Evolutionary conservation across 2,888 invertebrate species (phyloP), one percentile per base, ranked within the genome.

Genomic region (Acanthoscelides obtectus): DNA sequence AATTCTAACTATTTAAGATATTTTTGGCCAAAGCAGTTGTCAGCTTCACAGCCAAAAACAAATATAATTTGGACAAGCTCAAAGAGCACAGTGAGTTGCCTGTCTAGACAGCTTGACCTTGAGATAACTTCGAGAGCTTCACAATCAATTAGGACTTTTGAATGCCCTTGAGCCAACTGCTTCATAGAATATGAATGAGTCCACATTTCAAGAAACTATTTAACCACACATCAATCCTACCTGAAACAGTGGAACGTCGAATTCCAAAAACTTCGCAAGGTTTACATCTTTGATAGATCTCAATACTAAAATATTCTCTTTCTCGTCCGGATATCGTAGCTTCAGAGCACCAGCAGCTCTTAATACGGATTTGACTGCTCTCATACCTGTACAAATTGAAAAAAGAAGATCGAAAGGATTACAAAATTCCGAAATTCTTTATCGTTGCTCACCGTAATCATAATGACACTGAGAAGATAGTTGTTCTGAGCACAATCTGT

Each of bases 221-320:
- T n/a, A 21, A 27, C 45, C 21, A n/a, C n/a, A n/a, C 21, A n/a
- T 3, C 20, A 20, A 68, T 76, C 79, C 80, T 81, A 90, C 91
- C 88, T 94, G 90, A 81, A 98, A 97, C 4, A 98, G 86, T 0
- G 96, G 96, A 22, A 97, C 90, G 81, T 95, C 95, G 77, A 94
- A 96, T 69, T 92, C 92, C 73, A 97, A 88, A 82, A 98, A 98
- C 84, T 98, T 98, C 0, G 98, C 96, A 72, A 97, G 85, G 85
- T 98, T 98, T 21, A 98, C 96, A 84, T 98, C 97, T 81, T 95
- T 94, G 78, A 98, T 97, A 22, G 98, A 97, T 21, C 96, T 90
- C 73, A 97, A 85, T 65, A 98, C 89, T 73, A 98, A 88, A 76
- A 93, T 90, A 80, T 96, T 96, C 85, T 98, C 98, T 66, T 92